Conservation (phyloP, 2,888 invertebrate species). For the Nomada goodeniana region DNA sequence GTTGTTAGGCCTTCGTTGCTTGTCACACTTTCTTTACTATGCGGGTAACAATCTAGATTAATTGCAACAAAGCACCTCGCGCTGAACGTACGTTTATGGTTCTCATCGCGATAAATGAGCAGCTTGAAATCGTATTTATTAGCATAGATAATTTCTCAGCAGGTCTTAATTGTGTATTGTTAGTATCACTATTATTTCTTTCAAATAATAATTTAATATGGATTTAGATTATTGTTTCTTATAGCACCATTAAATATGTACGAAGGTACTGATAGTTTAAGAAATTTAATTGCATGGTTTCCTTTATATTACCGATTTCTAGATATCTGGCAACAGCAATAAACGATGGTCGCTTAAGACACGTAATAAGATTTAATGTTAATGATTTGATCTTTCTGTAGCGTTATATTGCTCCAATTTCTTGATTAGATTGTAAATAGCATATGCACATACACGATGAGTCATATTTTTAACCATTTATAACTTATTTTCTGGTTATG, state of each 20-base stretch:
- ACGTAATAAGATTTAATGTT: neutral
- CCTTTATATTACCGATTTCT: too few relatives aligned
- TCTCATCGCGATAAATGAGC: neutral
- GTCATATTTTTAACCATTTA: too few relatives aligned
- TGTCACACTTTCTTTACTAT: conserved; percentile 31
- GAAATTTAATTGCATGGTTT: too few relatives aligned
- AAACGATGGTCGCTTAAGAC: neutral
- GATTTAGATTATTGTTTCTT: too few relatives aligned
- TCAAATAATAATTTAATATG: too few relatives aligned
- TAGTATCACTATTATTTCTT: neutral
- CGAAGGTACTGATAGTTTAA: too few relatives aligned
- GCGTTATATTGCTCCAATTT: neutral
- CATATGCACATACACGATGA: too few relatives aligned
- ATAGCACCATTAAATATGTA: too few relatives aligned
- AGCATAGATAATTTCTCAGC: neutral
- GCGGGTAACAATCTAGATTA: neutral
- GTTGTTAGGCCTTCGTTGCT: neutral
- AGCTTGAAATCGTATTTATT: neutral
- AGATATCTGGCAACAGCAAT: too few relatives aligned
- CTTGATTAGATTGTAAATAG: too few relatives aligned
- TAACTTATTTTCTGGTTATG: too few relatives aligned
- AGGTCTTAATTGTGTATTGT: neutral
- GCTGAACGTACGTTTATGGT: neutral
- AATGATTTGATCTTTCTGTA: neutral
- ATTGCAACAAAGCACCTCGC: neutral